phyloP scores from a whole-genome alignment of 1,140 invertebrate species.

The Atopsyche davidsoni region DNA sequence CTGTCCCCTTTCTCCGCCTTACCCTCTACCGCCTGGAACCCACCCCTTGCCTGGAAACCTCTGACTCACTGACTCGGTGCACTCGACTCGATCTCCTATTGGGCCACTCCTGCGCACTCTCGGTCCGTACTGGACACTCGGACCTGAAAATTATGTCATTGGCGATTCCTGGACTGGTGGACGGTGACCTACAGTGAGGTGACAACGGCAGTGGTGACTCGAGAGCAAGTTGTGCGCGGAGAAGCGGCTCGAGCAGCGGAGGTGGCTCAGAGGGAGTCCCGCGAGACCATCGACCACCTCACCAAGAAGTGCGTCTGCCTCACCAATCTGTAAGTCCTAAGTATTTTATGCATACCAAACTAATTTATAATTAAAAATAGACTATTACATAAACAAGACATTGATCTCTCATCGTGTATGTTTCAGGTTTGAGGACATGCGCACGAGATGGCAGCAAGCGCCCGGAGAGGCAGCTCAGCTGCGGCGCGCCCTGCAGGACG shows the following conservation, averaged over 20 bases:
- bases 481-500: conserved; percentile 25
- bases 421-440: conserved; percentile 27
- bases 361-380: too few relatives aligned
- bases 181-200: conserved; percentile 17
- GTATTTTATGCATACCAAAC: not conserved
- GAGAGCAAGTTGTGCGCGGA: conserved; percentile 18
- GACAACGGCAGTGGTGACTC: conserved; percentile 9
- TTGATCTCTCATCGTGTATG: not conserved
- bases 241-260: conserved; percentile 21
- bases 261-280: conserved; percentile 24
- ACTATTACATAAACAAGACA: too few relatives aligned
- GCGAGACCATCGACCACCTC: conserved; percentile 45
- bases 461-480: conserved; percentile 26
- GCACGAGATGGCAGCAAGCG: conserved; percentile 26
- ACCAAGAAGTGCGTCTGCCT: conserved; percentile 46
- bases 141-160: not conserved
- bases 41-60: too few relatives aligned
- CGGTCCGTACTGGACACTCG: too few relatives aligned
- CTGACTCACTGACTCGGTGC: too few relatives aligned
- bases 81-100: too few relatives aligned
- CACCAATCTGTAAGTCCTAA: conserved; percentile 43
- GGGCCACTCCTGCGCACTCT: too few relatives aligned
- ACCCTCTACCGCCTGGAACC: too few relatives aligned
- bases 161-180: not conserved
- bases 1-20: too few relatives aligned